Conservation (phyloP, 2,888 invertebrate genomes). For the Epinotia nisella region DNA sequence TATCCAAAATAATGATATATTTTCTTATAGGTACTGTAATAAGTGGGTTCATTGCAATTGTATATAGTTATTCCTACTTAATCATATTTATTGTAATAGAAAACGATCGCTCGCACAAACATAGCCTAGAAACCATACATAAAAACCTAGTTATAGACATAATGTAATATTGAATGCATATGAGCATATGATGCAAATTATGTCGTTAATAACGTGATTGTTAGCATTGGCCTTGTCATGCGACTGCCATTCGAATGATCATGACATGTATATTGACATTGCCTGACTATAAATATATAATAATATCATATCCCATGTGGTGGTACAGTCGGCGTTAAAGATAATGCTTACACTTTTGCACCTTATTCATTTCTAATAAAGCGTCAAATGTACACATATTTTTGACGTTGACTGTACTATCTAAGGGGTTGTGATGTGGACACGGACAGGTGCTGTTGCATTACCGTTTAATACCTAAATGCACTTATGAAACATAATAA, state of each 20-base stretch:
- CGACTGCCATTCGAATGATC: constrained; percentile 1
- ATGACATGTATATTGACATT: constrained; percentile 26
- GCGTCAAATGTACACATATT: too few species aligned
- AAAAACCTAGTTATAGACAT: neutral
- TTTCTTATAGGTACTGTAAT: too few species aligned
- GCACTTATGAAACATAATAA: neutral
- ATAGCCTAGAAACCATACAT: neutral
- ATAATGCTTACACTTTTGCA: too few species aligned
- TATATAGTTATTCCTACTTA: neutral
- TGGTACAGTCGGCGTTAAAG: too few species aligned
- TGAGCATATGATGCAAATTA: neutral
- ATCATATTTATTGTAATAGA: neutral
- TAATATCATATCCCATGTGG: too few species aligned
- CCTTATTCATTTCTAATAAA: too few species aligned
- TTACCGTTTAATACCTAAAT: neutral
- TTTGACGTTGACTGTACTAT: too few species aligned
- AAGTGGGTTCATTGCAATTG: too few species aligned
- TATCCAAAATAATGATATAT: too few species aligned
- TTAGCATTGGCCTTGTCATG: constrained; percentile 11
- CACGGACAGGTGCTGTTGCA: neutral
- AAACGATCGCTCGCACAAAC: neutral
- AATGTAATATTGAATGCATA: constrained; percentile 10
- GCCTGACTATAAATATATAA: neutral
- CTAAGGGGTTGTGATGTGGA: too few species aligned
- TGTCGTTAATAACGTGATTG: constrained; percentile 18